A percentile compares a stretch with the other conserved stretches of the same genome.
Conservation (phyloP, 1,140 invertebrate species). For the Aphidius gifuensis region DNA sequence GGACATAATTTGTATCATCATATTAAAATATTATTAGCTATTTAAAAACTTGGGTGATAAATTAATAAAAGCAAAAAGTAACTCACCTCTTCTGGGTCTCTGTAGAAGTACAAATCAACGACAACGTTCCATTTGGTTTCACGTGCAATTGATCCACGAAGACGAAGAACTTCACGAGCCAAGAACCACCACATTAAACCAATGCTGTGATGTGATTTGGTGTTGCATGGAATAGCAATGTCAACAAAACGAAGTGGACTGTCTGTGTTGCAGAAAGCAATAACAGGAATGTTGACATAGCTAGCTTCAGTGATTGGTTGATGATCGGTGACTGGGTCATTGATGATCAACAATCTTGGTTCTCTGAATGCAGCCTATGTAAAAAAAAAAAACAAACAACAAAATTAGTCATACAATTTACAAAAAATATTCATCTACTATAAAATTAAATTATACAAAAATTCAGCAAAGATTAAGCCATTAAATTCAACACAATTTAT, state of each 20-base stretch:
- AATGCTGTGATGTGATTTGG: constrained; percentile 95
- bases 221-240: constrained; percentile 99
- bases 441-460: not conserved
- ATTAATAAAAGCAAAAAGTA: not conserved
- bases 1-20: constrained; percentile 34
- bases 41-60: too few relatives aligned
- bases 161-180: constrained; percentile 92
- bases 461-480: constrained; percentile 26
- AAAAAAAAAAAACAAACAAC: constrained; percentile 27
- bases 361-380: constrained; percentile 92
- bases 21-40: not conserved
- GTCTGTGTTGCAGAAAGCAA: constrained; percentile 97
- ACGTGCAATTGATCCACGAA: constrained; percentile 88
- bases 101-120: constrained; percentile 99
- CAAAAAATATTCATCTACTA: not conserved
- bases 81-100: constrained; percentile 87
- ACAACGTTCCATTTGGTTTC: constrained; percentile 95
- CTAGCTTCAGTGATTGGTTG: constrained; percentile 98
- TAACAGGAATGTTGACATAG: constrained; percentile 99
- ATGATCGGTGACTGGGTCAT: constrained; percentile 94
- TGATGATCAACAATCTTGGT: constrained; percentile 92
- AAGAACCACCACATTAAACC: constrained; percentile 99
- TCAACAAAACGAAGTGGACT: constrained; percentile 93
- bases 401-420: not conserved
- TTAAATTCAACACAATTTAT: constrained; percentile 28